Base-by-base conservation (phyloP, 2,797 vertebrate genomes). In the Microhierax caerulescens region DNA sequence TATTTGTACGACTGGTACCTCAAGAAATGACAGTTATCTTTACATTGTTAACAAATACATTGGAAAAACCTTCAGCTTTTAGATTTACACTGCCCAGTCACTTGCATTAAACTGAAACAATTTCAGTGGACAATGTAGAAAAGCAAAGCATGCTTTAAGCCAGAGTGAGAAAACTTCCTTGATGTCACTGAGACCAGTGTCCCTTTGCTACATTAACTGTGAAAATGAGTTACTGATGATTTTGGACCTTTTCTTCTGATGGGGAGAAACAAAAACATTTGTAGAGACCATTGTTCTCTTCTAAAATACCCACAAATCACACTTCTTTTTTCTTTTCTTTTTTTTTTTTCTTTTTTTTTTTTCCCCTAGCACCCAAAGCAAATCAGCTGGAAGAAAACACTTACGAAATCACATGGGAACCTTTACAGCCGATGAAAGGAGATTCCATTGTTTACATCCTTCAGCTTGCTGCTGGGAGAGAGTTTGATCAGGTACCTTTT, bases 391-490 rank as follows among this genome's bases (percentile, higher is more conserved):
- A 98, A 76, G 97, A 96, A 86, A 98, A 97, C 83, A 84, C 80
- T 81, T 98, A 97, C 28, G 98, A 98, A 87, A 97, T 99, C 93
- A 98, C 98, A 27, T 99, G 98, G 98, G 98, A 98, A 39, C 91
- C 98, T 90, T 88, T 98, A 67, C 98, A 97, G 50, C 98, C 98
- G 3, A 98, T 98, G 97, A 98, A 97, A 97, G 98, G 98, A 95
- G 98, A 98, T 94, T 95, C 98, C 85, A 98, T 98, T 94, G 95
- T 98, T 97, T 99, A 98, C 97, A 98, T 95, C 83, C 97, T 99
- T 95, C 98, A 98, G 79, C 96, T 98, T 64, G 94, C 97, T 96
- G 97, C 93, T 85, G 98, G 98, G 75, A 98, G 98, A 96, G 98
- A 98, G 90, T 93, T 97, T 80, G 98, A 98, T 83, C 97, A 98